These are phyloP conservation scores for Strigops habroptila DNA, from an alignment of 2,113 vertebrate species.

Conservation along the genomic window DNA sequence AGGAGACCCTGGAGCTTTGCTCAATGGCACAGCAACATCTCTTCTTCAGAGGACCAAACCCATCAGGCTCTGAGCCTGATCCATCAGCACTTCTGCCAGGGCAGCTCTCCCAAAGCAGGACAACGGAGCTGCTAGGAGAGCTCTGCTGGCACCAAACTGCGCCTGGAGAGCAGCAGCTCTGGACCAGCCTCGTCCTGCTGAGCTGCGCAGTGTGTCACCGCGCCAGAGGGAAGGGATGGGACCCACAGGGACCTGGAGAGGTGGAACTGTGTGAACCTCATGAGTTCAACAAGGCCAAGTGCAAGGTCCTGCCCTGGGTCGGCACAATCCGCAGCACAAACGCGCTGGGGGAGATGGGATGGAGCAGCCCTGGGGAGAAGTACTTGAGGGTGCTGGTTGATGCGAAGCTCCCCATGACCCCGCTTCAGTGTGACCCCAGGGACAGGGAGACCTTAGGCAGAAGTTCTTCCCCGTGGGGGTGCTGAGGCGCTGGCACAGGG, in stretches of 20 bases:
- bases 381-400: neutral
- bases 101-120: accelerated
- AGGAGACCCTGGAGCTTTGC: neutral
- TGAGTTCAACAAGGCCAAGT: neutral
- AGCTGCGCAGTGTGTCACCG: neutral
- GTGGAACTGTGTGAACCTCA: neutral
- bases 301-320: neutral
- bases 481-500: neutral
- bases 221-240: neutral
- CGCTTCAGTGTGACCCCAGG: neutral
- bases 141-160: neutral
- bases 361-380: neutral
- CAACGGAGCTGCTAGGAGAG: accelerated
- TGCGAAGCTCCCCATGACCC: neutral
- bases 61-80: accelerated
- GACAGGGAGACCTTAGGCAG: neutral
- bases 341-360: neutral
- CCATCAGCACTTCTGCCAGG: neutral
- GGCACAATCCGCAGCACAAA: neutral
- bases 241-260: neutral
- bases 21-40: neutral
- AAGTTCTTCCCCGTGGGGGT: neutral
- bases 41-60: no score
- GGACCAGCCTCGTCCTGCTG: neutral
- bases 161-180: neutral